Evolutionary conservation across 2,113 vertebrate genomes (phyloP).

Genomic region (Hydrolagus affinis): DNA sequence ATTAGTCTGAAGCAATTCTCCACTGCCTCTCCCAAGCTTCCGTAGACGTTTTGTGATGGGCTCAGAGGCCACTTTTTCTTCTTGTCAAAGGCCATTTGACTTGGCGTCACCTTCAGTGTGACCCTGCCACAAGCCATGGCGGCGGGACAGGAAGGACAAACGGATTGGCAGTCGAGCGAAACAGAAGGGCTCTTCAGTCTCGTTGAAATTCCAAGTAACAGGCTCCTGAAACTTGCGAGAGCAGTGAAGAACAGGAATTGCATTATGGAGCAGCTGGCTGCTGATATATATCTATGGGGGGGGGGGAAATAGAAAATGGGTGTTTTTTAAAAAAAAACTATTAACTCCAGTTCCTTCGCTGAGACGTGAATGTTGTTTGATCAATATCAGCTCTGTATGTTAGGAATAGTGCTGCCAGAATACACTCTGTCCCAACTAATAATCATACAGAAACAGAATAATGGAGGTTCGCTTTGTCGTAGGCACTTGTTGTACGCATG

Average conservation of each 20-base stretch:
- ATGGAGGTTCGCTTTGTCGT: neutral
- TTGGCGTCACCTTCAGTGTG: slow-evolving; percentile 38
- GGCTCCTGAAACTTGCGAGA: slow-evolving; percentile 36
- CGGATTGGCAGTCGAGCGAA: slow-evolving; percentile 37
- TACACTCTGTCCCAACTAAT: neutral
- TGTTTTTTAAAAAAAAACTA: neutral
- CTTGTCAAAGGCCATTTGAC: slow-evolving; percentile 42
- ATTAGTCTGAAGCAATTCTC: slow-evolving; percentile 44
- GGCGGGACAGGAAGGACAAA: slow-evolving; percentile 38
- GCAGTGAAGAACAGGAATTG: slow-evolving; percentile 26
- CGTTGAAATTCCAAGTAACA: slow-evolving; percentile 8
- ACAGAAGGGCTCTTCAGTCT: slow-evolving; percentile 26
- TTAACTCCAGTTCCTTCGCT: neutral
- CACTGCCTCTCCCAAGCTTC: slow-evolving; percentile 44
- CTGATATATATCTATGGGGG: neutral
- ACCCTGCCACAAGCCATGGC: slow-evolving; percentile 37
- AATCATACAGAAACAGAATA: neutral
- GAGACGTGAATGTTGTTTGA: neutral
- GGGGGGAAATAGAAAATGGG: neutral
- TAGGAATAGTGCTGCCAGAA: neutral
- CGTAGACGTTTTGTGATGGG: slow-evolving; percentile 41
- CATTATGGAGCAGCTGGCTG: slow-evolving; percentile 5
- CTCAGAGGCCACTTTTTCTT: slow-evolving; percentile 43
- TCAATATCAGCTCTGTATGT: neutral
- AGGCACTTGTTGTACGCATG: neutral